These are phyloP conservation scores for Hipparchia semele DNA, from an alignment of 2,888 invertebrate species.

Conservation along the genomic window DNA sequence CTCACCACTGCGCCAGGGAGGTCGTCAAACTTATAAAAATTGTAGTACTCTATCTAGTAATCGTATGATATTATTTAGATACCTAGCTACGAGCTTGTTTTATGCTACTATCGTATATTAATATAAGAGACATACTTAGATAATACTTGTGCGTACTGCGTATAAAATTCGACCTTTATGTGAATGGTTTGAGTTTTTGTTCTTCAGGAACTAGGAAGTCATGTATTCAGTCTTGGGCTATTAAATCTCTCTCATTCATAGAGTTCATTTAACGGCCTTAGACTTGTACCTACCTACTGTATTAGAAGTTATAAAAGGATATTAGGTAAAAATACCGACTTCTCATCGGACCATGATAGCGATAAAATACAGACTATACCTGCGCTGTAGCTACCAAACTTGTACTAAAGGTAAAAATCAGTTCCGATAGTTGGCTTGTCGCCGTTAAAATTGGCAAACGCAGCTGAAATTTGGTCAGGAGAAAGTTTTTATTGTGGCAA, in stretches of 20 bases:
- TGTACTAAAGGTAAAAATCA: too few relatives aligned
- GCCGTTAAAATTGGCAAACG: too few relatives aligned
- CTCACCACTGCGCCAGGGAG: too few relatives aligned
- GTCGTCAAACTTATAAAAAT: too few relatives aligned
- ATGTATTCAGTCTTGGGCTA: slow-evolving; percentile 13
- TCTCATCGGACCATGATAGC: too few relatives aligned
- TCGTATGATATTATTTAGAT: too few relatives aligned
- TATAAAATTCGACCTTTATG: not conserved
- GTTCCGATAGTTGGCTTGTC: too few relatives aligned
- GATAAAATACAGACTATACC: too few relatives aligned
- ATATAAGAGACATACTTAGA: not conserved
- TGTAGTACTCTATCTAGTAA: too few relatives aligned
- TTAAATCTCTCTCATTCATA: not conserved
- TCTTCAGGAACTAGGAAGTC: slow-evolving; percentile 11
- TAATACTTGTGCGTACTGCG: not conserved
- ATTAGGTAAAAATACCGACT: not conserved
- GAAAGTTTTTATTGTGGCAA: too few relatives aligned
- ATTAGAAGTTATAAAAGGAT: not conserved
- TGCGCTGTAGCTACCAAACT: too few relatives aligned
- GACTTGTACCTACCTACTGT: not conserved
- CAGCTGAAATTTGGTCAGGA: too few relatives aligned
- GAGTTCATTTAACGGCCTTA: not conserved
- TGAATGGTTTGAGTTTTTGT: not conserved
- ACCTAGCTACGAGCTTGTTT: not conserved
- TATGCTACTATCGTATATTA: not conserved